A percentile compares a stretch with the other conserved stretches of the same genome.
Conservation (phyloP, 2,113 vertebrate species). For the Cricetomys ansorgei region DNA sequence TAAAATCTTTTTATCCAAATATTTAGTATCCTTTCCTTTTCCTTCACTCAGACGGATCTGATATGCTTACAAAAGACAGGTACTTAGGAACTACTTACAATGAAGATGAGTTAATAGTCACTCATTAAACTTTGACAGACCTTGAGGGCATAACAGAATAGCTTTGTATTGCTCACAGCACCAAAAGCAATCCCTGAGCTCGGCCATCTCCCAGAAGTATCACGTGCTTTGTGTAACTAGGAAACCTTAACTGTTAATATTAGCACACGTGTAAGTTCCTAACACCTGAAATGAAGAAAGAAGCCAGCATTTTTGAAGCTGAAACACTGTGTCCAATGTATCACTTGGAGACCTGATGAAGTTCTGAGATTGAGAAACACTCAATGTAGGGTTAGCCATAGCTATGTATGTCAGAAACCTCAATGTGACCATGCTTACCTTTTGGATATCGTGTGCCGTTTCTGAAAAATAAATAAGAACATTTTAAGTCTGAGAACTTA, state of each 20-base stretch:
- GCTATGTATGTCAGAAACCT: conserved; percentile 73
- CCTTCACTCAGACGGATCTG: background rate
- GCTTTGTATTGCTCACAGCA: background rate
- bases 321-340: background rate
- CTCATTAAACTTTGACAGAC: background rate
- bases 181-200: background rate
- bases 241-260: background rate
- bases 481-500: conserved; percentile 30
- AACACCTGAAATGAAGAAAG: background rate
- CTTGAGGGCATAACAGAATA: background rate
- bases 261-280: background rate
- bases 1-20: background rate
- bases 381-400: background rate
- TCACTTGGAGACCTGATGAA: background rate
- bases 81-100: background rate
- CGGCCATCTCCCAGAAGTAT: background rate
- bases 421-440: conserved; percentile 87
- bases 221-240: background rate
- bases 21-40: background rate
- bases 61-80: background rate
- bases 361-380: conserved; percentile 6
- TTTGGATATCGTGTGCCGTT: conserved; percentile 91
- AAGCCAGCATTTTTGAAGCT: background rate
- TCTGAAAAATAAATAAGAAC: conserved; percentile 84
- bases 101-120: background rate